phyloP scores from a whole-genome alignment of 1,140 invertebrate species.

The Halictus rubicundus region DNA sequence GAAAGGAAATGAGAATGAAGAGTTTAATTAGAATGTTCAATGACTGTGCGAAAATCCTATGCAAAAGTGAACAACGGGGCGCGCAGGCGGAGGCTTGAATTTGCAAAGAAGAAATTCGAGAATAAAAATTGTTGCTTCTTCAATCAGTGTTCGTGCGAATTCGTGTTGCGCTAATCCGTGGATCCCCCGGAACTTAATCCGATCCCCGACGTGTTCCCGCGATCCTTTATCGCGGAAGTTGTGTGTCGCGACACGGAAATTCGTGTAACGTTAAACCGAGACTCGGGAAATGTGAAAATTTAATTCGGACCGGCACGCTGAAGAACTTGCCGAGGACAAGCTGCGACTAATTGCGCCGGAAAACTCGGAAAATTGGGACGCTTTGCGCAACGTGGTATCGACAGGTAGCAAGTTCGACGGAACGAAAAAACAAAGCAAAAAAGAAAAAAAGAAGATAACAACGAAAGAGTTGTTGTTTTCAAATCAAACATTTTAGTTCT shows the following conservation, averaged over 20 bases:
- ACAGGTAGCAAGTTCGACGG: not conserved
- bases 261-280: not conserved
- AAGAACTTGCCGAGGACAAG: conserved; percentile 21
- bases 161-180: not conserved
- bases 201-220: no score
- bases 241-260: not conserved
- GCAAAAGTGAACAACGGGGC: no score
- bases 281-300: conserved; percentile 8
- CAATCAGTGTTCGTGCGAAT: not conserved
- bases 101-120: no score
- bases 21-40: no score
- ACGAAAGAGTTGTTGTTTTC: no score
- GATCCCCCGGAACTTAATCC: not conserved
- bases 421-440: no score
- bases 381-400: not conserved
- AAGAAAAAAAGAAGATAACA: no score
- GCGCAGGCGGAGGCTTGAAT: no score
- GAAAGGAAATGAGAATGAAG: no score
- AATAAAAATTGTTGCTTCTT: no score
- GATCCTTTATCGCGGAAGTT: not conserved
- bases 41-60: no score
- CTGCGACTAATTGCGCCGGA: not conserved
- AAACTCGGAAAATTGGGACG: conserved; percentile 3
- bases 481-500: not conserved
- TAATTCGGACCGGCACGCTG: not conserved